Evolutionary conservation across 1,140 invertebrate species (phyloP), one percentile per base, ranked within the genome.

Genomic region (Agrypnia vestita): DNA sequence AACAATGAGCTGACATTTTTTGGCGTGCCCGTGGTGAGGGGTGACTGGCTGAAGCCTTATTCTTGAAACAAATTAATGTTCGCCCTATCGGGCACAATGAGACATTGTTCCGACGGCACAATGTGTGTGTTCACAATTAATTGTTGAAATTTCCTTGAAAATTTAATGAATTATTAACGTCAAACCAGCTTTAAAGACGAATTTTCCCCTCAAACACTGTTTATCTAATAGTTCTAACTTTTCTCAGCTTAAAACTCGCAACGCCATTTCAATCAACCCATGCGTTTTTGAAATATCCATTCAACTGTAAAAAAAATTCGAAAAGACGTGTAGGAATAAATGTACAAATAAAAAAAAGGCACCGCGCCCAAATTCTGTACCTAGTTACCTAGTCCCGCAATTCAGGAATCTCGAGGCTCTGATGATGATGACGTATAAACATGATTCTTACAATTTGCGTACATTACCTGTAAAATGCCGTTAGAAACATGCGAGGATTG

Each of bases 91-190:
- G 25, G 17, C 12, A 62, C 59, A 62, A 51, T 53, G 67, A 71
- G 17, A 46, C 25, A 71, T 71, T 71, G 67, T 71, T 71, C 15
- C 12, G 15, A 71, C 49, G 49, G 21, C 17, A 51, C 67, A 71
- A 71, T 71, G 67, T 71, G 67, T 71, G 67, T 71, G 62, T 64
- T 35, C 25, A 35, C 25, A 35, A 35, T 35, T 71, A 71, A 71
- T 71, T 17, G 49, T 51, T 21, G 67, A 71, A 71, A 21, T 51
- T 51, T 51, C 67, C 17, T 71, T 71, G 17, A 15, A 71, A 51
- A 51, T 12, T 51, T 13, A 51, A 51, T 51, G 11, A 51, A 51
- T 51, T 51, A 51, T 13, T 51, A 15, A 15, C 1, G 49, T 51
- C 6, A 35, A n/a, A n/a, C 1, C 25, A 35, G 25, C 25, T 6